A percentile compares a stretch with the other conserved stretches of the same genome.
Evolutionary conservation across 2,113 vertebrate species (phyloP).

Genomic region (Galemys pyrenaicus): DNA sequence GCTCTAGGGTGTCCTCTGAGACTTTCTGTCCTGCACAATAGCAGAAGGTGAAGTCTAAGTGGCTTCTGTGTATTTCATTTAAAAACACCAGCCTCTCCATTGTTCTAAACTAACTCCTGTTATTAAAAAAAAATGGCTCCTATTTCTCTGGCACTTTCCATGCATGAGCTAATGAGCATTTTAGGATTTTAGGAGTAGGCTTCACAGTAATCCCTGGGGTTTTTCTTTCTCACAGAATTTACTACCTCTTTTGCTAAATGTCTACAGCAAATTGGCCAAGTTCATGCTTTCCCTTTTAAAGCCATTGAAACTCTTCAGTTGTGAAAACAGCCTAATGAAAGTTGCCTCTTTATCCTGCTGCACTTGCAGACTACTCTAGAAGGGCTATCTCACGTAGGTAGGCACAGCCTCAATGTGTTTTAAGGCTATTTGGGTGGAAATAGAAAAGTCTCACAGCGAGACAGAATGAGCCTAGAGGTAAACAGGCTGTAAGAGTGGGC

Average conservation of each 20-base stretch:
- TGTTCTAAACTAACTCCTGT: slow-evolving; percentile 56
- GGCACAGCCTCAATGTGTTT: slow-evolving; percentile 45
- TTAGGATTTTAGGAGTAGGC: slow-evolving; percentile 55
- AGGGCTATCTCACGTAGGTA: slow-evolving; percentile 45
- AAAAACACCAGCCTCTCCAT: slow-evolving; percentile 46
- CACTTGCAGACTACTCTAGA: neutral
- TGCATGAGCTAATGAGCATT: slow-evolving; percentile 41
- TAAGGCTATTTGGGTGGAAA: slow-evolving; percentile 76
- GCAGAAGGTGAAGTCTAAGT: slow-evolving; percentile 59
- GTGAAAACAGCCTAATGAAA: slow-evolving; percentile 69
- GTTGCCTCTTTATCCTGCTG: neutral
- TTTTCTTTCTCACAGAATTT: slow-evolving; percentile 70
- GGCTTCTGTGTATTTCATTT: slow-evolving; percentile 60
- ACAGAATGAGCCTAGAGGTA: slow-evolving; percentile 76
- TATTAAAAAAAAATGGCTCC: slow-evolving; percentile 7
- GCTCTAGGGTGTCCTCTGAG: slow-evolving; percentile 49
- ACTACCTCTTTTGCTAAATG: slow-evolving; percentile 68
- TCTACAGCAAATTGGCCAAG: slow-evolving; percentile 63
- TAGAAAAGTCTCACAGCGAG: slow-evolving; percentile 80
- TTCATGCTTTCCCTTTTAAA: slow-evolving; percentile 62
- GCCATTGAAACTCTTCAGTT: slow-evolving; percentile 45
- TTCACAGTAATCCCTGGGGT: slow-evolving; percentile 10
- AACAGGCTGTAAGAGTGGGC: slow-evolving; percentile 75
- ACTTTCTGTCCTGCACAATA: slow-evolving; percentile 60
- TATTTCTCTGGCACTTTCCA: slow-evolving; percentile 54